Base-by-base conservation (phyloP, 2,797 vertebrate genomes). In the Peromyscus eremicus region DNA sequence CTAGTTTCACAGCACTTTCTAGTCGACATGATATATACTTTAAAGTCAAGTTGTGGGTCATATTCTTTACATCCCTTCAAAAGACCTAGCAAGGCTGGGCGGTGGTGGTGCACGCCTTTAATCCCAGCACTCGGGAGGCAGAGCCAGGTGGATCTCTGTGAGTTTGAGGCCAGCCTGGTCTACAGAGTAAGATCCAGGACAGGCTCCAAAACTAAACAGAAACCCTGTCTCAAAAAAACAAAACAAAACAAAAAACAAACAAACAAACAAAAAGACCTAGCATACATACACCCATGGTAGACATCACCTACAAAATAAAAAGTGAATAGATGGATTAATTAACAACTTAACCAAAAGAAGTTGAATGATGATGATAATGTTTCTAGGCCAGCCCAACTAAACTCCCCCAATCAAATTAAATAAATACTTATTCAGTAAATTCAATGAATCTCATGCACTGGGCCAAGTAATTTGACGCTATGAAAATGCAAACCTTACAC, bases 321-420 rank as follows among this genome's bases (percentile, higher is more conserved):
- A 94, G 57, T 55, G 21, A 40, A 66, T 17, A 66, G 3, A 57
- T 84, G 2, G 82, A 80, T 86, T 89, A 84, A 86, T 55, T 82
- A 90, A 82, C 27, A 92, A 90, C 62, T 43, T 92, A 86, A 14
- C 55, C 46, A 91, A 94, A 95, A 89, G 6, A 93, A 96, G 52
- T 64, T 62, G 6, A 94, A 89, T 46, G 40, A 86, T 92, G 16
- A 34, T 71, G 16, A 60, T 86, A 57, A 89, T 2, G 94, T 75
- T 94, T 94, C 64, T 86, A 64, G 10, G 12, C 68, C 82, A 94
- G 43, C 6, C n/a, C 17, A 60, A 10, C 40, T 85, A 57, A 87
- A 71, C 81, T 94, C 17, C 7, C 23, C 3, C 16, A 71, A 62
- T 49, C 52, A 85, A 95, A 90, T 73, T 95, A 23, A 93, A 52